Evolutionary conservation across 2,888 invertebrate species (phyloP).

Genomic region (Ophioninae sp.): DNA sequence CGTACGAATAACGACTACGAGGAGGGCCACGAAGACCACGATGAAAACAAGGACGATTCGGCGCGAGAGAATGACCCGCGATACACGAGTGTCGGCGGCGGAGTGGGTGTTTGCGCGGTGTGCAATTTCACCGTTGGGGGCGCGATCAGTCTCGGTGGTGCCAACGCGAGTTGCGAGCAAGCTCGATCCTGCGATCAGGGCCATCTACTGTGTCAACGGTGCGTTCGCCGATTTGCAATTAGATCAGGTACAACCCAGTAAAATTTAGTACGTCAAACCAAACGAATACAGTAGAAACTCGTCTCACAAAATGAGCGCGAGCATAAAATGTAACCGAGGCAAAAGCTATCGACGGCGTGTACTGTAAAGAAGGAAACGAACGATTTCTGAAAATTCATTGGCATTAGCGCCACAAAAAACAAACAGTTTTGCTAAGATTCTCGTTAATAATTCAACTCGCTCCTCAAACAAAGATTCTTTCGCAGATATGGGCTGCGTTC

Average conservation of each 20-base stretch:
- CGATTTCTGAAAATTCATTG: not conserved
- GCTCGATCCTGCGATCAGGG: slow-evolving; percentile 69
- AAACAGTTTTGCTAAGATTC: no score
- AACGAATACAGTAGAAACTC: not conserved
- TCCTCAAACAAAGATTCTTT: not conserved
- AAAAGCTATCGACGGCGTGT: not conserved
- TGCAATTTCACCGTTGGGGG: slow-evolving; percentile 71
- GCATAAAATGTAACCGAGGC: not conserved
- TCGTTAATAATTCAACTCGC: not conserved
- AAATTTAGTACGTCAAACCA: not conserved
- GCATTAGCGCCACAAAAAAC: no score
- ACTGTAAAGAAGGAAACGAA: not conserved
- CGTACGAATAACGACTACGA: slow-evolving; percentile 44
- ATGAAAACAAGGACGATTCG: slow-evolving; percentile 58
- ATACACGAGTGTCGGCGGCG: slow-evolving; percentile 45
- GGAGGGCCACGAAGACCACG: slow-evolving; percentile 61
- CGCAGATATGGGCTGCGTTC: slow-evolving; percentile 68
- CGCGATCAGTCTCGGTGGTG: slow-evolving; percentile 53
- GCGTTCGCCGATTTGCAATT: slow-evolving; percentile 70
- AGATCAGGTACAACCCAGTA: slow-evolving; percentile 69
- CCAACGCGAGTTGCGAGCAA: slow-evolving; percentile 64
- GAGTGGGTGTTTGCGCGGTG: slow-evolving; percentile 68
- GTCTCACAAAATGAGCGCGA: not conserved
- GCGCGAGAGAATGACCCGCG: slow-evolving; percentile 19
- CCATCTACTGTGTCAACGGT: slow-evolving; percentile 74